These are phyloP conservation scores for Autographa pulchrina DNA, from an alignment of 2,888 invertebrate species.

Conservation along the genomic window DNA sequence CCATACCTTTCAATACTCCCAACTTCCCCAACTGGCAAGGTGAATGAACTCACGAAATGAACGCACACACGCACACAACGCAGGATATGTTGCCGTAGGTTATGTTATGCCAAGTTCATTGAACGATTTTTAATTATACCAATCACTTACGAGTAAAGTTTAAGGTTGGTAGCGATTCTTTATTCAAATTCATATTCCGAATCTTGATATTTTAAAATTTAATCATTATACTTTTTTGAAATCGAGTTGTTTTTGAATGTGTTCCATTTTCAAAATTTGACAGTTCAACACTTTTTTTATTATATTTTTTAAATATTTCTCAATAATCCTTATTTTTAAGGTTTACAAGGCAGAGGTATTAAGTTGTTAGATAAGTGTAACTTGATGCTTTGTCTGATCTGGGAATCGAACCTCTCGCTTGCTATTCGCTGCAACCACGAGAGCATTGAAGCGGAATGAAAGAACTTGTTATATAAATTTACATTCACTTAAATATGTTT, in stretches of 20 bases:
- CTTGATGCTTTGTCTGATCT: neutral
- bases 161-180: constrained; percentile 46
- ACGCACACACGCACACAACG: constrained; percentile 77
- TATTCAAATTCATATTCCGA: constrained; percentile 14
- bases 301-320: neutral
- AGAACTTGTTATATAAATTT: neutral
- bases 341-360: neutral
- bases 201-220: neutral
- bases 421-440: constrained; percentile 1
- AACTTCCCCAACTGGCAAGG: constrained; percentile 88
- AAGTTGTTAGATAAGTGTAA: neutral
- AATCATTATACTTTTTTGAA: neutral
- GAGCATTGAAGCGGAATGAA: neutral
- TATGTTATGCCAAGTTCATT: constrained; percentile 71
- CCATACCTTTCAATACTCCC: constrained; percentile 70
- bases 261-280: neutral
- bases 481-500: neutral
- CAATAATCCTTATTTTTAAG: neutral
- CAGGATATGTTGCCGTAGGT: constrained; percentile 82
- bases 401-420: constrained; percentile 4
- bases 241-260: neutral
- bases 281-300: neutral
- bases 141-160: constrained; percentile 58
- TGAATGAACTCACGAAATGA: constrained; percentile 89
- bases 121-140: constrained; percentile 67